A percentile compares a stretch with the other conserved stretches of the same genome.
Conservation (phyloP, 2,888 invertebrate species). For the Hyalella azteca region DNA sequence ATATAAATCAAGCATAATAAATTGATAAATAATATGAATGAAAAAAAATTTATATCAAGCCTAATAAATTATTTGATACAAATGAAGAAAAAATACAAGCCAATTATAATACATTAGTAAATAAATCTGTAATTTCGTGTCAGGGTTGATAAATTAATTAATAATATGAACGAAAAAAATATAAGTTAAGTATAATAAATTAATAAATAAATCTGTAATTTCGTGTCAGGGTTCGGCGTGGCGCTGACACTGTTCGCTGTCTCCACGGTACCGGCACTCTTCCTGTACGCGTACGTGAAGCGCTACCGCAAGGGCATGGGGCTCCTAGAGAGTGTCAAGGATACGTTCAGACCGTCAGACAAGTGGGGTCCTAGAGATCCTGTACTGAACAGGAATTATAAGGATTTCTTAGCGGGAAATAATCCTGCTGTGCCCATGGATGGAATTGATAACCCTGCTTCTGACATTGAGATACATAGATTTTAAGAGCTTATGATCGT, state of each 20-base stretch:
- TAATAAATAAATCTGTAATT: background rate
- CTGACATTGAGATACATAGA: background rate
- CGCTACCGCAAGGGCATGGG: background rate
- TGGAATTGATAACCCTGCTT: background rate
- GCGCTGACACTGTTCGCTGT: conserved; percentile 23
- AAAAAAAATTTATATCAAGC: too few species aligned
- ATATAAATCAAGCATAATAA: too few species aligned
- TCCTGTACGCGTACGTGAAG: conserved; percentile 9
- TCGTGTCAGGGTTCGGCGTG: conserved; percentile 40
- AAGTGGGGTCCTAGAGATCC: conserved; percentile 48
- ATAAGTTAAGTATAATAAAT: too few species aligned
- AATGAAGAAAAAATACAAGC: too few species aligned
- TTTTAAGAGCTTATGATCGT: too few species aligned
- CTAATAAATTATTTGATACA: too few species aligned
- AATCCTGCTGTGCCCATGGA: conserved; percentile 4
- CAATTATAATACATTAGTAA: background rate
- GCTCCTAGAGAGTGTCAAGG: background rate
- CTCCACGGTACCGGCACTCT: conserved; percentile 37
- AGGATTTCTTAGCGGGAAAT: conserved; percentile 1
- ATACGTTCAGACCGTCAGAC: conserved; percentile 41
- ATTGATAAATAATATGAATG: too few species aligned
- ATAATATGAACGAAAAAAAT: background rate
- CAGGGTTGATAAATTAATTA: background rate
- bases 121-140: background rate
- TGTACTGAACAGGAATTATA: conserved; percentile 17